phyloP scores from a whole-genome alignment of 1,140 invertebrate species.

The Drosophila elegans region DNA sequence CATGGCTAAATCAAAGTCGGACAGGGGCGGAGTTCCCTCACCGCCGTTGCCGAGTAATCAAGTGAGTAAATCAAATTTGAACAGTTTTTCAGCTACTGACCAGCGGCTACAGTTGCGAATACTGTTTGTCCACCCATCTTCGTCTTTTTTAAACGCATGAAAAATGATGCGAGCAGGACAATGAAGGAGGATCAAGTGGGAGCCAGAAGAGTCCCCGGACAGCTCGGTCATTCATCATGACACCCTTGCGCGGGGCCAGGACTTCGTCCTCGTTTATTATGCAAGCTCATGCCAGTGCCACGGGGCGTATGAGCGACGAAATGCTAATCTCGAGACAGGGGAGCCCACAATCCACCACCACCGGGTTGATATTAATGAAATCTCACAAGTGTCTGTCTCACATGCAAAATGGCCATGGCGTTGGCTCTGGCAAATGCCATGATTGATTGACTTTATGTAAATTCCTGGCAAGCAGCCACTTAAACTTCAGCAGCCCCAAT shows the following conservation, averaged over 20 bases:
- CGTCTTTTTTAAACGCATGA: conserved; percentile 75
- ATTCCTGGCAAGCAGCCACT: conserved; percentile 72
- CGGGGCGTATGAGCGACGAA: conserved; percentile 75
- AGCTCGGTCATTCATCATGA: conserved; percentile 78
- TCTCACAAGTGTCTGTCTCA: conserved; percentile 68
- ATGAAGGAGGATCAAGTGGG: conserved; percentile 29
- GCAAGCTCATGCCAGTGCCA: conserved; percentile 67
- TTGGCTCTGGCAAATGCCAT: conserved; percentile 67
- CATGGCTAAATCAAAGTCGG: conserved; percentile 45
- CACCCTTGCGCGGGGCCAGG: conserved; percentile 57
- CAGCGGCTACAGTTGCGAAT: conserved; percentile 34
- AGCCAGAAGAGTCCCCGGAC: conserved; percentile 14
- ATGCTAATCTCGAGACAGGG: conserved; percentile 65
- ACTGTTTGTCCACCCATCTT: background rate
- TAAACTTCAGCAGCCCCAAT: conserved; percentile 29
- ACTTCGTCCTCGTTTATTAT: conserved; percentile 69
- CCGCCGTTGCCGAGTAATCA: conserved; percentile 53
- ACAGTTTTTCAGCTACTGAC: conserved; percentile 68
- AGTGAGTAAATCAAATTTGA: conserved; percentile 83
- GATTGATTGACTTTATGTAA: conserved; percentile 83
- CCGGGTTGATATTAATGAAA: conserved; percentile 74
- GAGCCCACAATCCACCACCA: conserved; percentile 17
- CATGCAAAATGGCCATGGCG: conserved; percentile 72
- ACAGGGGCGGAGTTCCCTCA: background rate
- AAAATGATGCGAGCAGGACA: conserved; percentile 65